phyloP scores from a whole-genome alignment of 1,140 invertebrate species.

The Chrysopa pallens region DNA sequence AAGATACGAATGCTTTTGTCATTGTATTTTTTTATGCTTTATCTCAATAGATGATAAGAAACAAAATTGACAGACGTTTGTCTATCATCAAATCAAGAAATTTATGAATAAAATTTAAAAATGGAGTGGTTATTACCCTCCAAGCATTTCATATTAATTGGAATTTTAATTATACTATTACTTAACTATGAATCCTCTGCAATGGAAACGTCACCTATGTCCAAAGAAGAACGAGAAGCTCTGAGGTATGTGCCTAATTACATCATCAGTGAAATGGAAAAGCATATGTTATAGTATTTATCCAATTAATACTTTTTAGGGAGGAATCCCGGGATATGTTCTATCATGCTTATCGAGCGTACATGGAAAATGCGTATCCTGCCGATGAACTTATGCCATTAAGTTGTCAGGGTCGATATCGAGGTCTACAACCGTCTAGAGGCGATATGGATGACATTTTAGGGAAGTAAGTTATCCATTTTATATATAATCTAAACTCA shows the following conservation, averaged over 20 bases:
- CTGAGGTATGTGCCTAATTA: slow-evolving; percentile 25
- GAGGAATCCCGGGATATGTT: slow-evolving; percentile 87
- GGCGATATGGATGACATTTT: slow-evolving; percentile 92
- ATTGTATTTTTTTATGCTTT: too few relatives aligned
- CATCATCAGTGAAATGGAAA: not conserved
- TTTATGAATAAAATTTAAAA: slow-evolving; percentile 19
- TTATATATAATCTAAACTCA: not conserved
- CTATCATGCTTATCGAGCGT: slow-evolving; percentile 91
- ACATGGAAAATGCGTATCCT: slow-evolving; percentile 95
- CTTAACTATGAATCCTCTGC: too few relatives aligned
- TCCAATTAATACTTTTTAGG: slow-evolving; percentile 30
- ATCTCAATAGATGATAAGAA: too few relatives aligned
- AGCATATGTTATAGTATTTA: slow-evolving; percentile 1
- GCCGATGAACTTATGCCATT: slow-evolving; percentile 97
- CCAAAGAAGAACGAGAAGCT: slow-evolving; percentile 29
- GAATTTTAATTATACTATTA: too few relatives aligned
- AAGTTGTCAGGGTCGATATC: slow-evolving; percentile 79
- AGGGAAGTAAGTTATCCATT: slow-evolving; percentile 71
- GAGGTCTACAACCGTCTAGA: slow-evolving; percentile 67
- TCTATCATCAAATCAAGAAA: slow-evolving; percentile 16
- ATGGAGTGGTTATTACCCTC: too few relatives aligned
- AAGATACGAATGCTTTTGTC: too few relatives aligned
- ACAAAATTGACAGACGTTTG: too few relatives aligned
- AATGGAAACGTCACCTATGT: slow-evolving; percentile 24
- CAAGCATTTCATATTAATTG: too few relatives aligned